Evolutionary conservation across 2,113 vertebrate species (phyloP).

Genomic region (Plecotus auritus): DNA sequence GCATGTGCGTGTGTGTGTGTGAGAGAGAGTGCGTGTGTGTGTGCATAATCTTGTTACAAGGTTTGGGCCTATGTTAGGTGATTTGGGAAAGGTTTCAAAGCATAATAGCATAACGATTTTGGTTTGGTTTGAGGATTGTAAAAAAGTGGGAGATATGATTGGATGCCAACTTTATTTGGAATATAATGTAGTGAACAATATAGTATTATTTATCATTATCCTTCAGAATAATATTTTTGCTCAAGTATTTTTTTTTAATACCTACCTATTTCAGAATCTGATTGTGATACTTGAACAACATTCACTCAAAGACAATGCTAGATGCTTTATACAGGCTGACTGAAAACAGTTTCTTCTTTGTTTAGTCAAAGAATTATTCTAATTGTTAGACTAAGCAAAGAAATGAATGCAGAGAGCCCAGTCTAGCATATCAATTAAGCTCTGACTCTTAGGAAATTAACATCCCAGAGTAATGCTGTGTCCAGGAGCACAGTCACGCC

Average conservation of each 20-base stretch:
- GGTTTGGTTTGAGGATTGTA: not conserved
- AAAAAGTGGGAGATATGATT: not conserved
- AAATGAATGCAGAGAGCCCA: conserved; percentile 1
- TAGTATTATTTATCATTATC: not conserved
- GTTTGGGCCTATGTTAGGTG: not conserved
- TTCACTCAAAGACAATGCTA: not conserved
- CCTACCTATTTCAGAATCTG: not conserved
- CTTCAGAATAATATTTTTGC: not conserved
- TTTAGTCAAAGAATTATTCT: not conserved
- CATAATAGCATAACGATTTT: not conserved
- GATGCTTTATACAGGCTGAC: not conserved
- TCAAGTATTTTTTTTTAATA: not conserved
- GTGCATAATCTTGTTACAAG: not conserved
- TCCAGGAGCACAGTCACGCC: not conserved
- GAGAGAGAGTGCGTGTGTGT: not conserved
- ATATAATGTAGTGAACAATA: not conserved
- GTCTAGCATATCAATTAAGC: not conserved
- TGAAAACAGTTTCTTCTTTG: not conserved
- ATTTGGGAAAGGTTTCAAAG: not conserved
- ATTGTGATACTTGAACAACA: not conserved
- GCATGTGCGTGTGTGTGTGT: not conserved
- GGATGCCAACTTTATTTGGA: not conserved
- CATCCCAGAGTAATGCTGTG: not conserved
- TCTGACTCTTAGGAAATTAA: not conserved
- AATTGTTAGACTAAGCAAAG: not conserved